A percentile compares a stretch with the other conserved stretches of the same genome.
Conservation (phyloP, 2,888 invertebrate genomes). For the Drosophila heteroneura region DNA sequence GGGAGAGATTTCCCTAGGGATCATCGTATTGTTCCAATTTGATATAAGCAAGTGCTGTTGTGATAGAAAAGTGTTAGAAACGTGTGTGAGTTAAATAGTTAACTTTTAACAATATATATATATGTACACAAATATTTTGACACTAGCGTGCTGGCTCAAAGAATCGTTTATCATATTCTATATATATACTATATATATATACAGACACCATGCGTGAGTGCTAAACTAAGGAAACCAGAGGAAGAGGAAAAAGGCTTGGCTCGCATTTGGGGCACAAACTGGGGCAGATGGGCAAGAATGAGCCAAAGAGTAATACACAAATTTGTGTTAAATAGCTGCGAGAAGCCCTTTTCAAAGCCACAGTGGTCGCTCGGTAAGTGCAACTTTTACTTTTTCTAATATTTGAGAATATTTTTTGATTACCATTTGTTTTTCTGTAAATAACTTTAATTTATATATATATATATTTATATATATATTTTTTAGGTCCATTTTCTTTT, state of each 20-base stretch:
- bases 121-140: slow-evolving; percentile 12
- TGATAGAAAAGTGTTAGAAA: slow-evolving; percentile 60
- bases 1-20: slow-evolving; percentile 59
- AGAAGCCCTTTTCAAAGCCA: slow-evolving; percentile 3
- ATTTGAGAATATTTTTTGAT: background rate
- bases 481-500: background rate
- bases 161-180: slow-evolving; percentile 74
- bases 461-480: too few species aligned
- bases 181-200: slow-evolving; percentile 32
- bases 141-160: slow-evolving; percentile 46
- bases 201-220: slow-evolving; percentile 55
- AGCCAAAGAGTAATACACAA: slow-evolving; percentile 36
- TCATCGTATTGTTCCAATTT: slow-evolving; percentile 84
- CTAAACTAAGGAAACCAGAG: slow-evolving; percentile 18
- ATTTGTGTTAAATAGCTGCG: slow-evolving; percentile 12
- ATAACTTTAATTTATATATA: background rate
- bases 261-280: slow-evolving; percentile 62
- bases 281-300: slow-evolving; percentile 31
- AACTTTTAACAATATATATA: slow-evolving; percentile 11
- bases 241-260: slow-evolving; percentile 69
- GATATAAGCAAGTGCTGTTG: slow-evolving; percentile 84
- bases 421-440: background rate
- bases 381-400: background rate
- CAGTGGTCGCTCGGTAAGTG: background rate
- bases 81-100: slow-evolving; percentile 36